These are phyloP conservation scores for Drusus annulatus DNA, from an alignment of 1,140 invertebrate genomes.

Conservation along the genomic window DNA sequence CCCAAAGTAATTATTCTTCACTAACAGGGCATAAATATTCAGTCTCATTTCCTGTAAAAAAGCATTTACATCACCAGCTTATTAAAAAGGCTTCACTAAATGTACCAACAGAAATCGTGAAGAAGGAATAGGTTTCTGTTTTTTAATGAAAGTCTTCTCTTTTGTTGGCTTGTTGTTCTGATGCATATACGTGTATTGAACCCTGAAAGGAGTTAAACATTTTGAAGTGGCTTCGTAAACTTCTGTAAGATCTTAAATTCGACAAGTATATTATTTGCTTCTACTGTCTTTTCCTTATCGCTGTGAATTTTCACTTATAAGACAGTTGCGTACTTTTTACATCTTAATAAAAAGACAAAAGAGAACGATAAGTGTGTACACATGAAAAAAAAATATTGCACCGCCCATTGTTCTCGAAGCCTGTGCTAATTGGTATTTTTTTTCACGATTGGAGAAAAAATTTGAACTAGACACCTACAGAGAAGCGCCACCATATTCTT, in stretches of 20 bases:
- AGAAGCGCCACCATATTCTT: too few relatives aligned
- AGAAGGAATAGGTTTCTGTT: not conserved
- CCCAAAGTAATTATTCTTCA: conserved; percentile 25
- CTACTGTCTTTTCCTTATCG: not conserved
- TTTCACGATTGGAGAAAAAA: too few relatives aligned
- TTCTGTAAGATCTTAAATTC: too few relatives aligned
- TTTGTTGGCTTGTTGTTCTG: not conserved
- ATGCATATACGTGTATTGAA: not conserved
- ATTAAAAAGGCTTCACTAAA: not conserved
- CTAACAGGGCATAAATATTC: conserved; percentile 10
- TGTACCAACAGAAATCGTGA: not conserved
- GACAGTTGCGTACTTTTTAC: too few relatives aligned
- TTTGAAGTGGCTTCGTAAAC: not conserved
- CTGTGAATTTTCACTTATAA: not conserved
- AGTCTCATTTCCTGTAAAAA: not conserved
- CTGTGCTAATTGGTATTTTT: too few relatives aligned
- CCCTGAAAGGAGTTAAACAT: not conserved
- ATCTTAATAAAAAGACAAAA: too few relatives aligned
- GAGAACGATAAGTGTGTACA: not conserved
- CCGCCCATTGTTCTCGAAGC: not conserved
- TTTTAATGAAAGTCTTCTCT: not conserved
- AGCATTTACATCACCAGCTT: not conserved
- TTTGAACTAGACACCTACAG: too few relatives aligned
- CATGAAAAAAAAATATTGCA: not conserved
- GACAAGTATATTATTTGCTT: not conserved